phyloP scores from a whole-genome alignment of 2,797 vertebrate genomes.

The Enteromius afrohamiltoni region DNA sequence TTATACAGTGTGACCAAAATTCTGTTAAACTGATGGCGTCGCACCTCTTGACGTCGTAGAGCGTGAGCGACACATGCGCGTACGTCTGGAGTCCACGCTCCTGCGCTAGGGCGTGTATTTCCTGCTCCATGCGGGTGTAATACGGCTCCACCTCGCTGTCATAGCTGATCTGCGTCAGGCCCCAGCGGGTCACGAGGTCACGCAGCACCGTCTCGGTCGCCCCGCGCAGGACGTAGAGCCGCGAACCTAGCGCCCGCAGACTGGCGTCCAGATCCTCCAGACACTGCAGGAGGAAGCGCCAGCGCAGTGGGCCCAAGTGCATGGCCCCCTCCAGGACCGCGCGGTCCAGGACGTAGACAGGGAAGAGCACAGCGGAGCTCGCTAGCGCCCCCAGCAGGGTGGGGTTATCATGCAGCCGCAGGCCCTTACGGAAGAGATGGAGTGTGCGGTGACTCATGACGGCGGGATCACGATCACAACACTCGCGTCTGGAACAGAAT shows the following conservation, averaged over 20 bases:
- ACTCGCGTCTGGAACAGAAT: neutral
- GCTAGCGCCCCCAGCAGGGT: slow-evolving; percentile 51
- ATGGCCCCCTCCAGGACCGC: slow-evolving; percentile 58
- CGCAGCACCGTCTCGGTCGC: slow-evolving; percentile 55
- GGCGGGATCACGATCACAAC: neutral
- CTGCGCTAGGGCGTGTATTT: slow-evolving; percentile 58
- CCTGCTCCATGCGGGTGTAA: slow-evolving; percentile 67
- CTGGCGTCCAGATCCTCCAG: slow-evolving; percentile 67
- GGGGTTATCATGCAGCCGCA: slow-evolving; percentile 61
- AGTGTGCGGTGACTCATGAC: slow-evolving; percentile 48
- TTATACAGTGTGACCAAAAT: too few relatives aligned
- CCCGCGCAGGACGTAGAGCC: slow-evolving; percentile 68
- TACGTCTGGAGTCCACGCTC: slow-evolving; percentile 68
- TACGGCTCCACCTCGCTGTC: slow-evolving; percentile 68
- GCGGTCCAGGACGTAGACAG: slow-evolving; percentile 53
- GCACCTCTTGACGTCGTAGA: slow-evolving; percentile 67
- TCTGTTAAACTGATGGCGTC: neutral
- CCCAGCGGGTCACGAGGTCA: slow-evolving; percentile 63
- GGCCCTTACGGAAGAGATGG: slow-evolving; percentile 63
- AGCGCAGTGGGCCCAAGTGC: slow-evolving; percentile 60
- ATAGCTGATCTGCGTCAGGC: slow-evolving; percentile 67
- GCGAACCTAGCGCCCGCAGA: slow-evolving; percentile 63
- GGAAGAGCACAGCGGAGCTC: slow-evolving; percentile 46
- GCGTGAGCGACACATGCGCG: slow-evolving; percentile 66
- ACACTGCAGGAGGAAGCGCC: slow-evolving; percentile 71